phyloP scores from a whole-genome alignment of 1,140 invertebrate genomes.

The Scaptomyza pallida region DNA sequence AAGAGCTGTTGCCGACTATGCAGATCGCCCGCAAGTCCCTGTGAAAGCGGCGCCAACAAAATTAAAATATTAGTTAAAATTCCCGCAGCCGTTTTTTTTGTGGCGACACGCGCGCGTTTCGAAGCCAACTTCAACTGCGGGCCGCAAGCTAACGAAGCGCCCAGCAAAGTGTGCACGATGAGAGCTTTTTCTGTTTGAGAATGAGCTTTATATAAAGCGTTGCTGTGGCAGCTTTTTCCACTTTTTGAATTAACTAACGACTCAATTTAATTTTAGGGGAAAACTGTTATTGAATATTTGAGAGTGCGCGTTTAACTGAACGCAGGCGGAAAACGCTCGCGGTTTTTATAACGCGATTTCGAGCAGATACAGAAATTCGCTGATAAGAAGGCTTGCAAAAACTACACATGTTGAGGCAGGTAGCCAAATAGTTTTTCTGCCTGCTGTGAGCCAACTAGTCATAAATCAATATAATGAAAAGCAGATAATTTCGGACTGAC shows the following conservation, averaged over 20 bases:
- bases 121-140: constrained; percentile 65
- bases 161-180: constrained; percentile 29
- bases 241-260: not conserved
- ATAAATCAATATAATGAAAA: not conserved
- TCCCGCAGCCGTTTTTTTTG: constrained; percentile 13
- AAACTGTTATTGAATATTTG: constrained; percentile 1
- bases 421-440: not conserved
- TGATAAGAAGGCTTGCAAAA: not conserved
- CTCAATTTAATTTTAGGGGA: constrained; percentile 1
- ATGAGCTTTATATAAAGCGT: constrained; percentile 3
- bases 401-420: not conserved
- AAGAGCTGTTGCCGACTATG: constrained; percentile 88
- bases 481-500: no score
- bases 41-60: constrained; percentile 36
- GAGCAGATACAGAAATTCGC: not conserved
- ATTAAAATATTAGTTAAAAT: constrained; percentile 6
- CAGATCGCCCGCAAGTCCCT: constrained; percentile 88
- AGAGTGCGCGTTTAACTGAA: constrained; percentile 25
- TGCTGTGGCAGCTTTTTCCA: not conserved
- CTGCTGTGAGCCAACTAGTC: not conserved
- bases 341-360: constrained; percentile 14
- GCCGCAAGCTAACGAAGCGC: constrained; percentile 30
- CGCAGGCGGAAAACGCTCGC: not conserved
- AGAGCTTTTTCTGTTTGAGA: constrained; percentile 8
- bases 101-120: constrained; percentile 64